phyloP scores from a whole-genome alignment of 2,113 vertebrate species.

The Rousettus leschenaultii region DNA sequence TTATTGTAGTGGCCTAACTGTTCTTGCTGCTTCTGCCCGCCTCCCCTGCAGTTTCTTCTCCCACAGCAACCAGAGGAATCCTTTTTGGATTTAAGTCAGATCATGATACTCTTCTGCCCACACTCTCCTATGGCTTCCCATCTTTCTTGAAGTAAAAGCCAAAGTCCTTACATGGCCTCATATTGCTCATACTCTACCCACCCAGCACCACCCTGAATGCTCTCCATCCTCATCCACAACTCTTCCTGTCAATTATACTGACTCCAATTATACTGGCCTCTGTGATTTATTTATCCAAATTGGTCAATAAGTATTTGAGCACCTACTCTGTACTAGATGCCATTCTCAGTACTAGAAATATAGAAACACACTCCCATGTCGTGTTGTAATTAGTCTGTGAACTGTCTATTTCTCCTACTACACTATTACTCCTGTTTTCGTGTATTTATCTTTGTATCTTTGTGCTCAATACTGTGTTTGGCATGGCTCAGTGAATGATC shows the following conservation, averaged over 20 bases:
- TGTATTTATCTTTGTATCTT: background rate
- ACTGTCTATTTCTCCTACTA: background rate
- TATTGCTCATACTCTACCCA: too few species aligned
- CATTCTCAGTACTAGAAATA: background rate
- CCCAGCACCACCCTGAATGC: background rate
- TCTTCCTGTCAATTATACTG: background rate
- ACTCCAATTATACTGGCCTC: background rate
- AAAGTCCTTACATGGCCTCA: background rate
- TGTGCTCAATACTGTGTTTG: background rate
- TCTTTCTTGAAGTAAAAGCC: background rate
- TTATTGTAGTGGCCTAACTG: background rate
- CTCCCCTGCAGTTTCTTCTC: background rate
- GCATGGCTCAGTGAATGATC: background rate
- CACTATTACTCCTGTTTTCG: background rate
- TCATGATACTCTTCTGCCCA: background rate
- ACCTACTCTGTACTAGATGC: background rate
- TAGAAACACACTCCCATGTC: background rate
- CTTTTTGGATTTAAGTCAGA: background rate
- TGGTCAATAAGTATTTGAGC: background rate
- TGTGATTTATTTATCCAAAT: background rate
- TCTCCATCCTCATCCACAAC: background rate
- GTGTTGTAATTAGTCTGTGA: background rate
- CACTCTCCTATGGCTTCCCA: background rate
- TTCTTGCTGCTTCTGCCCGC: background rate
- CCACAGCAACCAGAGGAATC: background rate